Percentiles rank a stretch among this genome's conserved stretches.
Evolutionary conservation across 2,113 vertebrate species (phyloP).

Genomic region (Scomber scombrus): DNA sequence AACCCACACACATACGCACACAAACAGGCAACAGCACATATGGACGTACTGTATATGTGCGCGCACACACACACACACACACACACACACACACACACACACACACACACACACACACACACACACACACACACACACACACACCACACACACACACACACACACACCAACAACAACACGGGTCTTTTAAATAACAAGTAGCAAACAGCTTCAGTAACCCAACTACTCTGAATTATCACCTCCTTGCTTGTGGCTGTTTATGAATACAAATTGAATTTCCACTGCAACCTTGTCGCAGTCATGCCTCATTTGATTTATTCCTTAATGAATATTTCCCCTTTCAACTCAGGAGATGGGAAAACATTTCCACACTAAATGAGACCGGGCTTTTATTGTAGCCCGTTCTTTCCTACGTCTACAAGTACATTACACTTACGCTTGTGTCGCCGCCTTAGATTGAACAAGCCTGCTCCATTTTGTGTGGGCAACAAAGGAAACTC

Average conservation of each 20-base stretch:
- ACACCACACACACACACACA: conserved; percentile 9
- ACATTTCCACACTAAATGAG: conserved; percentile 81
- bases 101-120: conserved; percentile 13
- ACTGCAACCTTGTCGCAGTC: conserved; percentile 75
- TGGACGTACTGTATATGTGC: background rate
- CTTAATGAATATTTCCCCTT: conserved; percentile 84
- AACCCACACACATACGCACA: conserved; percentile 6
- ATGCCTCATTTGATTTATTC: conserved; percentile 86
- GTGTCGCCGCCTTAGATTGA: conserved; percentile 64
- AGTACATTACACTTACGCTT: conserved; percentile 69
- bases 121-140: conserved; percentile 4
- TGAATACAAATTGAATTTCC: conserved; percentile 86
- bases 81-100: background rate
- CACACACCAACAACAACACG: conserved; percentile 9
- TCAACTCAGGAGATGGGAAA: conserved; percentile 79
- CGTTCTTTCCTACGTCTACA: conserved; percentile 65
- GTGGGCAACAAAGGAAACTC: conserved; percentile 53
- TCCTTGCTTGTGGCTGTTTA: conserved; percentile 81
- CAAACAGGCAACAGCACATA: conserved; percentile 1
- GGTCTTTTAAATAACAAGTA: conserved; percentile 81
- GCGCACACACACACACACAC: conserved; percentile 27
- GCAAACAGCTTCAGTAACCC: conserved; percentile 74
- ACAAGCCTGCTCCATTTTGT: conserved; percentile 56
- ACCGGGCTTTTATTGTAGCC: conserved; percentile 66
- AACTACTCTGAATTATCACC: conserved; percentile 83